Percentiles rank a stretch among this genome's conserved stretches.
phyloP scores from a whole-genome alignment of 2,797 vertebrate genomes.

The Anguilla megastoma region DNA sequence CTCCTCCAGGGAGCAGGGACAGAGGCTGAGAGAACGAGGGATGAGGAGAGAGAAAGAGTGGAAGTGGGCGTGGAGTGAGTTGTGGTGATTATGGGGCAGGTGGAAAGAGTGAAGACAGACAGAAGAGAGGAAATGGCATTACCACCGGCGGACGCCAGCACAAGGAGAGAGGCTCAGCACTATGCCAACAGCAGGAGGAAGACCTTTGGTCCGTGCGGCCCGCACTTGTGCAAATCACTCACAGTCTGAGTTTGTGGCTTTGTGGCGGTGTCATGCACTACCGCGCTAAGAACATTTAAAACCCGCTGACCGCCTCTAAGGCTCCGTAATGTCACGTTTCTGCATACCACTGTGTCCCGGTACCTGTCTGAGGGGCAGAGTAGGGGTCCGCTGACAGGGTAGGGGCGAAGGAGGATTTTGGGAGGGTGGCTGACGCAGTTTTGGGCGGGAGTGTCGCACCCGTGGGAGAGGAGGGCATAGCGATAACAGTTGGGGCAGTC shows the following conservation, averaged over 20 bases:
- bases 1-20: conserved; percentile 2
- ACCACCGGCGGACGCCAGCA: background rate
- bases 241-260: background rate
- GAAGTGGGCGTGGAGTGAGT: background rate
- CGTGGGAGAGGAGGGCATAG: conserved; percentile 36
- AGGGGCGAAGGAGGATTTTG: conserved; percentile 16
- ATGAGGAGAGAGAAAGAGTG: conserved; percentile 9
- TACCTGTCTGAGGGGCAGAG: conserved; percentile 19
- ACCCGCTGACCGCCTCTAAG: background rate
- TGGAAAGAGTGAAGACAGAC: background rate
- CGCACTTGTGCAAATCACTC: background rate
- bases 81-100: background rate
- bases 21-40: background rate
- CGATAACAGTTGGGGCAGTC: background rate
- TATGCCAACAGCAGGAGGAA: background rate
- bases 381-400: background rate
- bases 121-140: background rate
- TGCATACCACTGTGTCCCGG: background rate
- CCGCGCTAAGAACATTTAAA: background rate
- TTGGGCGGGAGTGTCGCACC: background rate
- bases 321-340: background rate
- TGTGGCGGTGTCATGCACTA: background rate
- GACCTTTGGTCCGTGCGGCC: background rate
- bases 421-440: background rate
- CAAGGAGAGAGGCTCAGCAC: background rate